These are phyloP conservation scores for Planiliza haematocheilus DNA, from an alignment of 2,113 vertebrate genomes.

Conservation along the genomic window DNA sequence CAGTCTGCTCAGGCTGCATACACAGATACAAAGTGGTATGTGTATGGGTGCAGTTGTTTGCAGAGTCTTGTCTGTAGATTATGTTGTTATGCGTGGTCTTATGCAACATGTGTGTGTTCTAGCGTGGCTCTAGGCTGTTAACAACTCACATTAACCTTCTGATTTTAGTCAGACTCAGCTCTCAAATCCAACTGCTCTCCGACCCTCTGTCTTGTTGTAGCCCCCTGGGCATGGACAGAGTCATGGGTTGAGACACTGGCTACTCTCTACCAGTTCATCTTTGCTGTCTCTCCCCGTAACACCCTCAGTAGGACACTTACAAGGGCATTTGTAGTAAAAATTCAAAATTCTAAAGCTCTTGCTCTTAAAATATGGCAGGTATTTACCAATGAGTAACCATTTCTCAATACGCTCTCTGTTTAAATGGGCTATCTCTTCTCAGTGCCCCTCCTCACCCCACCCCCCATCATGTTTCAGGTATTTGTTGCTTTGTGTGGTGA, in stretches of 20 bases:
- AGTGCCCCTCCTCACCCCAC: constrained; percentile 6
- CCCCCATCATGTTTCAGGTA: constrained; percentile 50
- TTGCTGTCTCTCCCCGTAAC: constrained; percentile 9
- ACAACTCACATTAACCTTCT: constrained; percentile 62
- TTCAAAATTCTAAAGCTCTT: neutral
- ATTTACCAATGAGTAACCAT: constrained; percentile 14
- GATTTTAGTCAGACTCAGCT: constrained; percentile 37
- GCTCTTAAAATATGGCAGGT: neutral
- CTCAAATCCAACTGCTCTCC: constrained; percentile 20
- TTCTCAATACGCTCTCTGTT: constrained; percentile 23
- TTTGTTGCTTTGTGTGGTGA: constrained; percentile 70
- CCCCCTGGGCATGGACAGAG: constrained; percentile 17
- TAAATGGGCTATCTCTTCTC: constrained; percentile 35
- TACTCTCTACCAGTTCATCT: constrained; percentile 23
- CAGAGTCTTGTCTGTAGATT: constrained; percentile 8
- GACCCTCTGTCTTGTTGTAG: constrained; percentile 42
- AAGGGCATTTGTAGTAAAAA: constrained; percentile 5
- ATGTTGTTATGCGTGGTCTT: neutral
- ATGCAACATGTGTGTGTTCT: constrained; percentile 8
- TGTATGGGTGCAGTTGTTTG: constrained; percentile 14
- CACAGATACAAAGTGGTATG: neutral
- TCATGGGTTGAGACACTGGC: constrained; percentile 11
- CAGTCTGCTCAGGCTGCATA: neutral
- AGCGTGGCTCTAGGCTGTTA: constrained; percentile 29
- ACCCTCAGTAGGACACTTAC: neutral